Percentiles rank a stretch among this genome's conserved stretches.
Conservation (phyloP, 2,797 vertebrate genomes). For the Jordanella pulchra region DNA sequence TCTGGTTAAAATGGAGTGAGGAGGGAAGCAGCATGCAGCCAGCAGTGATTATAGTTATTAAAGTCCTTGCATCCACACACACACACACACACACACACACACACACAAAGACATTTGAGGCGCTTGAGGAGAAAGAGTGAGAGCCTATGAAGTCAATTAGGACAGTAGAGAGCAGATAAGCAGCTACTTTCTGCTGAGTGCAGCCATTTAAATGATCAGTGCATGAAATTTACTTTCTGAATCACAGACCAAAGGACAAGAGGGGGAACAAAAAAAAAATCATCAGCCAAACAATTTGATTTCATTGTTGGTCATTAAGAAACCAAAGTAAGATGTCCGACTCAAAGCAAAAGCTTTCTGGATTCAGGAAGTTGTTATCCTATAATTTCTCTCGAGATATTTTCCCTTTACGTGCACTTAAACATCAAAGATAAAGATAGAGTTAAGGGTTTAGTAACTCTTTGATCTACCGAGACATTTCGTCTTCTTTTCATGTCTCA, state of each 20-base stretch:
- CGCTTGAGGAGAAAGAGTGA: slow-evolving; percentile 51
- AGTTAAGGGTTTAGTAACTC: not conserved
- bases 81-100: slow-evolving; percentile 44
- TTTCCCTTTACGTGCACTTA: not conserved
- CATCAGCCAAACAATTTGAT: not conserved
- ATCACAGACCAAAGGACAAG: not conserved
- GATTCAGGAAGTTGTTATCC: not conserved
- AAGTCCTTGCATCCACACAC: slow-evolving; percentile 56
- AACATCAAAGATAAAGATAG: not conserved
- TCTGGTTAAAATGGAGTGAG: slow-evolving; percentile 70
- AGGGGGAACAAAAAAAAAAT: not conserved
- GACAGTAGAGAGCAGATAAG: slow-evolving; percentile 48
- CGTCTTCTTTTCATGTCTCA: not conserved
- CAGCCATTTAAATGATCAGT: slow-evolving; percentile 16
- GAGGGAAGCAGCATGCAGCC: slow-evolving; percentile 75
- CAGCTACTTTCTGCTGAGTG: slow-evolving; percentile 32
- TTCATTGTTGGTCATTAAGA: not conserved
- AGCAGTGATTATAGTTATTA: slow-evolving; percentile 83
- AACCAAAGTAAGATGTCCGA: not conserved
- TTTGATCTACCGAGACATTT: not conserved
- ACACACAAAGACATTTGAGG: slow-evolving; percentile 49
- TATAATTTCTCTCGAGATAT: not conserved
- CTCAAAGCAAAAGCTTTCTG: not conserved
- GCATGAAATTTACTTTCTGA: slow-evolving; percentile 1
- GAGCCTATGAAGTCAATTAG: slow-evolving; percentile 58